A percentile compares a stretch with the other conserved stretches of the same genome.
These are phyloP conservation scores for Brachionus rotundiformis DNA, from an alignment of 1,140 invertebrate genomes.

Conservation along the genomic window DNA sequence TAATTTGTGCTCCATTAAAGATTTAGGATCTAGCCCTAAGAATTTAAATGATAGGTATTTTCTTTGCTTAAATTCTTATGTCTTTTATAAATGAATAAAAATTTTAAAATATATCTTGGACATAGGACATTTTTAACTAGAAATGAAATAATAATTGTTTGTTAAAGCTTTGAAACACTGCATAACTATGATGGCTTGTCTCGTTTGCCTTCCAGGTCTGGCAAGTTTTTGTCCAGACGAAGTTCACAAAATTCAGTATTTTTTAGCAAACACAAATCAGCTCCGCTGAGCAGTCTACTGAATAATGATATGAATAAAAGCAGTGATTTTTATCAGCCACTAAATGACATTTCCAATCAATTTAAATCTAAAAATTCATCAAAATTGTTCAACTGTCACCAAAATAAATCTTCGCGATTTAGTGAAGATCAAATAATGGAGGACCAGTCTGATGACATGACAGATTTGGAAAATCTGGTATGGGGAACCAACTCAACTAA, in stretches of 20 bases:
- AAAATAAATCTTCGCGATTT: not conserved
- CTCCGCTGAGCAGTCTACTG: not conserved
- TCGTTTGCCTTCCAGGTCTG: not conserved
- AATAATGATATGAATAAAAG: not conserved
- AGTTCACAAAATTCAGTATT: not conserved
- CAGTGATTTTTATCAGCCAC: slow-evolving; percentile 14
- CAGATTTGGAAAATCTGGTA: slow-evolving; percentile 37
- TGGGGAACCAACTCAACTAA: not conserved
- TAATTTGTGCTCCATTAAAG: not conserved
- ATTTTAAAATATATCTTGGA: not conserved
- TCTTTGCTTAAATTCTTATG: too few species aligned
- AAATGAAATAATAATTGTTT: too few species aligned
- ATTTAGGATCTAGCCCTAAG: not conserved
- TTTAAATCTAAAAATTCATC: slow-evolving; percentile 25
- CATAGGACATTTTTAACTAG: too few species aligned
- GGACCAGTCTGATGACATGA: not conserved
- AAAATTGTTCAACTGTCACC: not conserved
- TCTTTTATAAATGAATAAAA: not conserved
- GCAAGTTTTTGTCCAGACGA: slow-evolving; percentile 13
- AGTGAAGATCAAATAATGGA: slow-evolving; percentile 15
- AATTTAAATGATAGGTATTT: slow-evolving; percentile 42
- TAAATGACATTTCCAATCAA: slow-evolving; percentile 47
- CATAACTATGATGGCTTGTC: not conserved
- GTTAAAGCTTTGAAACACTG: slow-evolving; percentile 35
- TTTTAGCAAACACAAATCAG: slow-evolving; percentile 29